Base-by-base conservation (phyloP, 2,888 invertebrate species). In the Eutolmus rufibarbis region DNA sequence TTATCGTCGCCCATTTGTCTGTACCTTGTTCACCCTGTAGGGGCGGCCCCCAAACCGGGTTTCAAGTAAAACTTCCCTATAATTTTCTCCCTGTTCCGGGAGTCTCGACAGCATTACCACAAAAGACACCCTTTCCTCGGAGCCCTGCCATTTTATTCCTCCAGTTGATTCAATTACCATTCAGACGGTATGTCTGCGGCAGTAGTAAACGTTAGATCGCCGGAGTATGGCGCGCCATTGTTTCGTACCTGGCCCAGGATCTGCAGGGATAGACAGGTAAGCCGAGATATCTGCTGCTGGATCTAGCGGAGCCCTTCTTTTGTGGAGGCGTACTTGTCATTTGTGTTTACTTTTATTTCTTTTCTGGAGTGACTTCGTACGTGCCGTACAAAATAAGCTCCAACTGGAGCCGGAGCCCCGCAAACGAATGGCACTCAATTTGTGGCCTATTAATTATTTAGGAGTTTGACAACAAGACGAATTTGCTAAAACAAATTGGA, bases 371-470 rank as follows among this genome's bases (percentile, higher is more conserved):
- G 46, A 74, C 31, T 46, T 37, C 23, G 28, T 51, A 66, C 81
- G 86, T 85, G 76, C 28, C 43, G 66, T 82, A 43, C 79, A 34
- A 56, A 76, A 85, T 66, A 74, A n/a, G 37, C 86, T 76, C 37
- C 7, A 74, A 82, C 34, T 76, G 37, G 19, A 43, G 66, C 78
- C n/a, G 85, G 66, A 74, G 5, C 86, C 51, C 85, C 85, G 34
- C 31, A 86, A 74, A 57, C 56, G 87, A 88, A 88, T 87, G 74
- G 79, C 88, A 86, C 74, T 88, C 88, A 87, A 88, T 88, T 88
- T 88, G 88, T 77, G 88, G 87, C 66, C 81, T 43, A 76, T 88
- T 76, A 87, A 88, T 88, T 88, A 88, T 88, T 87, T 86, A 88
- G 37, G 34, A 23, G 51, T 43, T 88, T 85, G 87, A 88, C 88